A percentile compares a stretch with the other conserved stretches of the same genome.
Evolutionary conservation across 2,113 vertebrate species (phyloP).

Genomic region (Phrynosoma platyrhinos): DNA sequence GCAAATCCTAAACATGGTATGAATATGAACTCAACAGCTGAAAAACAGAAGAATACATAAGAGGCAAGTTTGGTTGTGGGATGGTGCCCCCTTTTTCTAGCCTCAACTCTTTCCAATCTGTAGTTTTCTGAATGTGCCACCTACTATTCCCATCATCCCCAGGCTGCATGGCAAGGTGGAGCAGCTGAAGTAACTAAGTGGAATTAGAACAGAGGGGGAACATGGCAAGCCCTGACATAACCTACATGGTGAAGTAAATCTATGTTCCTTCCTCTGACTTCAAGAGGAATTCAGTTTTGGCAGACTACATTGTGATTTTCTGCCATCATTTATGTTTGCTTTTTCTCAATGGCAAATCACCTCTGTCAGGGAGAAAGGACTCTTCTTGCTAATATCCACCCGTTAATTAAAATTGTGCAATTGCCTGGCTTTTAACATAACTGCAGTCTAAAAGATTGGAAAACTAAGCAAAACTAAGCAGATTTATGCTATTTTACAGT

Average conservation of each 20-base stretch:
- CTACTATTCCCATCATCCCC: not conserved
- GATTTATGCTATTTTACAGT: not conserved
- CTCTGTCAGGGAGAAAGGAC: not conserved
- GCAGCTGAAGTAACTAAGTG: not conserved
- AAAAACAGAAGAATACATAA: not conserved
- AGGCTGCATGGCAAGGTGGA: not conserved
- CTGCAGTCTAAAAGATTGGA: not conserved
- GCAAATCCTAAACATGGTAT: not conserved
- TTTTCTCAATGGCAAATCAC: not conserved
- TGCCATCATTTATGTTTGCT: not conserved
- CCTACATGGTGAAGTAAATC: not conserved
- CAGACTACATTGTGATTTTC: not conserved
- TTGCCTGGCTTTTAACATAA: not conserved
- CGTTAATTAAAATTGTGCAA: conserved; percentile 18
- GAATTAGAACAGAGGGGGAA: not conserved
- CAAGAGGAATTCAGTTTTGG: not conserved
- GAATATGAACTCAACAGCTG: not conserved
- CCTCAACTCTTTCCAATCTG: not conserved
- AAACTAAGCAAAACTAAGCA: too few species aligned
- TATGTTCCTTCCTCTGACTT: not conserved
- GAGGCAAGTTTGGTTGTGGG: not conserved
- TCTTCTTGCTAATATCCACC: not conserved
- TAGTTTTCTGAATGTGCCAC: not conserved
- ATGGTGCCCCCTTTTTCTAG: not conserved
- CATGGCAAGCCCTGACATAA: too few species aligned